Percentiles rank a stretch among this genome's conserved stretches.
These are phyloP conservation scores for Pollenia labialis DNA, from an alignment of 2,888 invertebrate genomes.

Conservation along the genomic window DNA sequence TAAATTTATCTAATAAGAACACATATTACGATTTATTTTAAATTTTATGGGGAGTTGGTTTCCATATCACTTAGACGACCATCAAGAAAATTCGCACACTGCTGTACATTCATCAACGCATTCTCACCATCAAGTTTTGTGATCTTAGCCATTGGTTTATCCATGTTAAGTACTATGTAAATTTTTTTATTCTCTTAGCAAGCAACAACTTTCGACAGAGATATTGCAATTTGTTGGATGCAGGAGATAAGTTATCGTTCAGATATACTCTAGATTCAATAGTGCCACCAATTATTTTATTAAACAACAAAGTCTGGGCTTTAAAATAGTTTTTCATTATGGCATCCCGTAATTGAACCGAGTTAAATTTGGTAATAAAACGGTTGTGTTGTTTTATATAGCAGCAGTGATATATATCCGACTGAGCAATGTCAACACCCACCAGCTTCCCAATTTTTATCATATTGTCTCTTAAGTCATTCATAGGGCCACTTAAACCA, in stretches of 20 bases:
- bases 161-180: no score
- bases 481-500: background rate
- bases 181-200: no score
- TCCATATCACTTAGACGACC: background rate
- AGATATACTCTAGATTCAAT: constrained; percentile 5
- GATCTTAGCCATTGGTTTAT: no score
- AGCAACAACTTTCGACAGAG: background rate
- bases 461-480: background rate
- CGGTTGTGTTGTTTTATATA: background rate
- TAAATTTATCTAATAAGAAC: no score
- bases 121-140: background rate
- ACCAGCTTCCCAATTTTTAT: background rate
- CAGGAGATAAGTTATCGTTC: background rate
- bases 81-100: constrained; percentile 6
- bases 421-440: background rate
- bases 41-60: no score
- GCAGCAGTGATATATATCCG: constrained; percentile 2
- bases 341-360: background rate
- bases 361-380: background rate
- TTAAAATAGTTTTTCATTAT: background rate
- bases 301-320: background rate
- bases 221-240: background rate
- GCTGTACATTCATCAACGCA: background rate
- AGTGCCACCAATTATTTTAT: constrained; percentile 1
- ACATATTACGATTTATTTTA: no score